Evolutionary conservation across 2,113 vertebrate genomes (phyloP).

Genomic region (Naja naja): DNA sequence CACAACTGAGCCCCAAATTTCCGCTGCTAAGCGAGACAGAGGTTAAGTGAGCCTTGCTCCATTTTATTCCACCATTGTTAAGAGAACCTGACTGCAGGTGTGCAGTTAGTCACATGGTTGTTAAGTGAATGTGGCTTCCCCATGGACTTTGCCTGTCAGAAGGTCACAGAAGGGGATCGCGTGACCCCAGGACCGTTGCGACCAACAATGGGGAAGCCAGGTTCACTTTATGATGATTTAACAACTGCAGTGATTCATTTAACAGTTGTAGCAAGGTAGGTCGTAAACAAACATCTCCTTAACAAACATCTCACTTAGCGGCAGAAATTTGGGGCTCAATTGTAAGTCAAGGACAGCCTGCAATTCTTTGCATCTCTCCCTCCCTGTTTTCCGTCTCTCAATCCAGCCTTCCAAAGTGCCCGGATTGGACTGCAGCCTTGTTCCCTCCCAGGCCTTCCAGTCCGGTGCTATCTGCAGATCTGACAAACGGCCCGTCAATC

Average conservation of each 20-base stretch:
- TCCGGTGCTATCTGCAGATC: background rate
- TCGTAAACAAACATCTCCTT: background rate
- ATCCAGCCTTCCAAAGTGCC: background rate
- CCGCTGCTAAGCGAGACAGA: background rate
- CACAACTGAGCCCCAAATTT: background rate
- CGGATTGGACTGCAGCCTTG: fast-evolving
- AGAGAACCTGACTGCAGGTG: background rate
- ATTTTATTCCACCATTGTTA: background rate
- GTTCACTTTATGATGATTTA: background rate
- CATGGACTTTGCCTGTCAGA: background rate
- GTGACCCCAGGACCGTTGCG: background rate
- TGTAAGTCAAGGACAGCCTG: background rate
- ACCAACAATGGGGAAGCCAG: background rate
- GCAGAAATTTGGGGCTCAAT: background rate
- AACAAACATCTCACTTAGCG: background rate
- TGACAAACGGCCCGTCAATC: background rate
- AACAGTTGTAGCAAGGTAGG: too few relatives aligned
- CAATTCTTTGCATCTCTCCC: background rate
- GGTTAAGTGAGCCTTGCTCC: background rate
- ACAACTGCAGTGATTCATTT: too few relatives aligned
- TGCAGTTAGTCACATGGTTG: background rate
- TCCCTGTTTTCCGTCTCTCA: background rate
- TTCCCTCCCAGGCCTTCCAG: background rate
- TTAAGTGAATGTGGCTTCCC: background rate
- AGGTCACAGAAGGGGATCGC: background rate